Conservation (phyloP, 2,113 vertebrate genomes). For the Passerina amoena region DNA sequence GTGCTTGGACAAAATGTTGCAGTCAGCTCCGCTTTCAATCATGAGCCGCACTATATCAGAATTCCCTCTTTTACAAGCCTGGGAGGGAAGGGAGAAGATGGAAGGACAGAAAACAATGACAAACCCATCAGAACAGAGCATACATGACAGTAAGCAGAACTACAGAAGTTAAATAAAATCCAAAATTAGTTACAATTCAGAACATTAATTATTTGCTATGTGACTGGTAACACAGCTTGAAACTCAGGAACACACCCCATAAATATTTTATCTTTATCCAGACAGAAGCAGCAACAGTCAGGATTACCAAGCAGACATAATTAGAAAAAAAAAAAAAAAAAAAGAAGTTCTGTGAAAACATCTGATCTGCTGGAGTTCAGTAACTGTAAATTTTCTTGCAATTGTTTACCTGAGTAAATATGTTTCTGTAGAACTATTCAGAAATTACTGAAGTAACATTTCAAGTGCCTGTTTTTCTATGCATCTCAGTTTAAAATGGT, state of each 20-base stretch:
- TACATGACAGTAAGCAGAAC: not conserved
- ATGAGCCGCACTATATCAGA: constrained; percentile 91
- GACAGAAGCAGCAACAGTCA: not conserved
- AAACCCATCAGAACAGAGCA: not conserved
- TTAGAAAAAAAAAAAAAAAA: too few species aligned
- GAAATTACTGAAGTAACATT: not conserved
- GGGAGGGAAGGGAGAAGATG: not conserved
- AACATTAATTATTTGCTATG: not conserved
- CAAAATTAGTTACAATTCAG: not conserved
- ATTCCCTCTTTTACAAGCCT: constrained; percentile 97
- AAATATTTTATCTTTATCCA: not conserved
- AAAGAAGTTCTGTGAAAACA: not conserved
- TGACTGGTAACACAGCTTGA: not conserved
- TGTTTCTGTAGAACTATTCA: not conserved
- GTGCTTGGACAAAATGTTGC: constrained; percentile 92
- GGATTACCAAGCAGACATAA: not conserved
- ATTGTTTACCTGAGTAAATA: not conserved
- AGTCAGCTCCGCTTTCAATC: constrained; percentile 93
- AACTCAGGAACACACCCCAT: not conserved
- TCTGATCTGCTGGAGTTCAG: not conserved
- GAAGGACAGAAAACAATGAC: not conserved
- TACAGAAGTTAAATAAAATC: not conserved
- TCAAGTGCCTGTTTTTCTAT: not conserved
- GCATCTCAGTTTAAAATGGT: not conserved
- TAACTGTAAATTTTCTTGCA: not conserved